Conservation (phyloP, 2,888 invertebrate genomes). For the Volucella inanis region DNA sequence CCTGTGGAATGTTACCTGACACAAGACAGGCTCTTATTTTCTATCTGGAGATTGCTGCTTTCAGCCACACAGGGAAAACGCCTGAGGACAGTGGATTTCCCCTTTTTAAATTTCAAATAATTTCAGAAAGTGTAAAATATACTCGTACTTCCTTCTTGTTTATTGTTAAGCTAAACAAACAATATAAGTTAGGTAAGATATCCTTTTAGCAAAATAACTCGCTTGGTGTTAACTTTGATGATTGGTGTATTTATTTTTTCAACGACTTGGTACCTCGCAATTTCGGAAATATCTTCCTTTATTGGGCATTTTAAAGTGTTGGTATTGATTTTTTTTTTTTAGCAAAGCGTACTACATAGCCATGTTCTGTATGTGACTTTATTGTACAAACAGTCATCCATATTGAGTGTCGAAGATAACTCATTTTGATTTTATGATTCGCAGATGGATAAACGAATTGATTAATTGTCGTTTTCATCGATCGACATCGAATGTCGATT, state of each 20-base stretch:
- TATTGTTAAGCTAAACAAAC: too few relatives aligned
- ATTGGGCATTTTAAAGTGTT: conserved; percentile 1
- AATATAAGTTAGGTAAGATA: too few relatives aligned
- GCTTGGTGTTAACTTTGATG: too few relatives aligned
- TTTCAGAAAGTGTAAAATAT: too few relatives aligned
- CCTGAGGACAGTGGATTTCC: too few relatives aligned
- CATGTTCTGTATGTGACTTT: background rate
- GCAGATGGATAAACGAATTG: background rate
- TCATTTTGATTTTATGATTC: conserved; percentile 10
- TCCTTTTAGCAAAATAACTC: too few relatives aligned
- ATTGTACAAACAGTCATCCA: conserved; percentile 13
- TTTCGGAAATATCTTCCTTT: conserved; percentile 1
- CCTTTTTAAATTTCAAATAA: too few relatives aligned
- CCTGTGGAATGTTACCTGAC: too few relatives aligned
- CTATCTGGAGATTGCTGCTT: too few relatives aligned
- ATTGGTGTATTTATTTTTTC: conserved; percentile 1
- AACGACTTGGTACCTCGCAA: background rate
- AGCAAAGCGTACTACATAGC: conserved; percentile 8
- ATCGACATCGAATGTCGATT: background rate
- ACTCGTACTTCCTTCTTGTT: too few relatives aligned
- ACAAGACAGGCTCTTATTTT: too few relatives aligned
- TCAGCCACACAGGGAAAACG: too few relatives aligned
- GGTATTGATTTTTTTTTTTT: conserved; percentile 7
- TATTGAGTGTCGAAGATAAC: conserved; percentile 9
- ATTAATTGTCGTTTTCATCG: background rate